Evolutionary conservation across 2,113 vertebrate species (phyloP).

Genomic region (Manacus vitellinus): DNA sequence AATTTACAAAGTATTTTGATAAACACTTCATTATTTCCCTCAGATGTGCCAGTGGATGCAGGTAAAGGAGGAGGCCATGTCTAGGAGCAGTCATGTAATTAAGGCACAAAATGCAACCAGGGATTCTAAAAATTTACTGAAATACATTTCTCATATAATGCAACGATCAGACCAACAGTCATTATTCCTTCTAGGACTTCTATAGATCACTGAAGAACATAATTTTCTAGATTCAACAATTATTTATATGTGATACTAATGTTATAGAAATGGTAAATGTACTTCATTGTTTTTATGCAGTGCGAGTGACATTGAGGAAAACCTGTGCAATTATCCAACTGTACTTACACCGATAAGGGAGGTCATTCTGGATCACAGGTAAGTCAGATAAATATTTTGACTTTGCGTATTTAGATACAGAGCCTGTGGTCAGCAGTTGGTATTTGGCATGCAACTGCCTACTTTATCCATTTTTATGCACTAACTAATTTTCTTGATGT

Average conservation of each 20-base stretch:
- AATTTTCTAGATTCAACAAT: background rate
- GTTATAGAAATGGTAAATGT: background rate
- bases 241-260: background rate
- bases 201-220: background rate
- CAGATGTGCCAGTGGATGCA: background rate
- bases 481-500: constrained; percentile 64
- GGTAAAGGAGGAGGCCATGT: background rate
- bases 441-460: constrained; percentile 26
- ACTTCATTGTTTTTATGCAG: constrained; percentile 6
- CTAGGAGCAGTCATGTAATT: background rate
- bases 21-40: background rate
- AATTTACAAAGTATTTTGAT: constrained; percentile 25
- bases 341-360: background rate
- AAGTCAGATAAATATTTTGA: constrained; percentile 31
- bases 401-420: background rate
- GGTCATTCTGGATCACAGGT: constrained; percentile 27
- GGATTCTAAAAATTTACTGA: background rate
- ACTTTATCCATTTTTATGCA: constrained; percentile 38
- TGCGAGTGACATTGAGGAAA: background rate
- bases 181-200: background rate
- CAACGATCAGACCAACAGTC: background rate
- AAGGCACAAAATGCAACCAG: background rate
- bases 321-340: background rate
- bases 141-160: background rate
- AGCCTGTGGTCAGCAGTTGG: constrained; percentile 34